Evolutionary conservation across 2,797 vertebrate species (phyloP).

Genomic region (Anas flavirostris): DNA sequence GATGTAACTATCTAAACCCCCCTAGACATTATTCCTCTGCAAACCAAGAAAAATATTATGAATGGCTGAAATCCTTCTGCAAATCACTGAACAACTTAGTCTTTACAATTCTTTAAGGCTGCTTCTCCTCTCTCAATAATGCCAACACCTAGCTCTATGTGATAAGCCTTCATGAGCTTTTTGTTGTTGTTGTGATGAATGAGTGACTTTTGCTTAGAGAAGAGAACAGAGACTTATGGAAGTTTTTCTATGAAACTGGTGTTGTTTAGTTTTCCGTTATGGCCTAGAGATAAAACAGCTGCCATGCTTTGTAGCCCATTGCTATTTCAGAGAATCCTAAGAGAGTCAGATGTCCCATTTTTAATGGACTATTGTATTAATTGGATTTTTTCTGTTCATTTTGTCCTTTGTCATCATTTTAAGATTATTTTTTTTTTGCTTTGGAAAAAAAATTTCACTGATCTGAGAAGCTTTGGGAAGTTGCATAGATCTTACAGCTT

Average conservation of each 20-base stretch:
- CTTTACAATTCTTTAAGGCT: background rate
- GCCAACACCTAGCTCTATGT: background rate
- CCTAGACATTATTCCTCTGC: background rate
- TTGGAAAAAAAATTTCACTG: background rate
- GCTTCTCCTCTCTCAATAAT: background rate
- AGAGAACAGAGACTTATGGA: background rate
- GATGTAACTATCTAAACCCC: background rate
- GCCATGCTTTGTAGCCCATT: background rate
- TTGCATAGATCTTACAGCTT: background rate
- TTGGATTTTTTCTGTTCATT: background rate
- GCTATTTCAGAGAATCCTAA: background rate
- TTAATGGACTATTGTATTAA: background rate
- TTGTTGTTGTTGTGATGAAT: background rate
- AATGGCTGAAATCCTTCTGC: background rate
- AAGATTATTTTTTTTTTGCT: background rate
- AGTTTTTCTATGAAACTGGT: background rate
- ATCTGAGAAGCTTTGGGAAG: background rate
- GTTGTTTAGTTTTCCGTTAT: background rate
- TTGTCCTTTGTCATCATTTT: background rate
- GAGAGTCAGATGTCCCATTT: background rate
- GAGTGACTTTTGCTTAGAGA: background rate
- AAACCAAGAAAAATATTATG: background rate
- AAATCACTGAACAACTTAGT: background rate
- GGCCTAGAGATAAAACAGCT: background rate
- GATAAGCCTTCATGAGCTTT: background rate